Base-by-base conservation (phyloP, 2,113 vertebrate genomes). In the Galeopterus variegatus region DNA sequence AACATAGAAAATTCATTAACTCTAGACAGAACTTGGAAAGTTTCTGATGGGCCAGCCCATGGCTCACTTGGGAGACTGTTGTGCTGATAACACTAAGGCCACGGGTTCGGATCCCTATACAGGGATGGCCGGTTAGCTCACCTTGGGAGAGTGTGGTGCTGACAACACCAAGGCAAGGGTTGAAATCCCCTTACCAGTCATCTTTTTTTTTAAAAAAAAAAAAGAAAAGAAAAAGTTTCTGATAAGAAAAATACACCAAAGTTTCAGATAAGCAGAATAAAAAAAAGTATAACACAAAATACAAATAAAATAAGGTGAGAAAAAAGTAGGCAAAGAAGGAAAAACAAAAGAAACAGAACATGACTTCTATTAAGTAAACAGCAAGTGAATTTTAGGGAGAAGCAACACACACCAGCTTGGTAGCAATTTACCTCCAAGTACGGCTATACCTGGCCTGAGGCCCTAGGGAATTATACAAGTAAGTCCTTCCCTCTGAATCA, bases 271-370 rank as follows among this genome's bases (percentile, higher is more conserved):
- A 93, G 85, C 84, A 94, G 94, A 82, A 87, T 62, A 81, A 91
- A 91, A 88, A 91, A 95, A 75, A 45, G 87, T 23, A 58, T 9
- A 93, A 69, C 67, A 91, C 31, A 95, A 93, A 82, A 86, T 65
- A 81, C 77, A 85, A 95, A 14, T 86, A 10, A 95, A 87, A 58
- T 72, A 79, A 72, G 56, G 50, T 36, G 58, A 13, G 23, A 75
- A 73, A 86, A 48, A 48, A 54, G 9, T n/a, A 95, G 17, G 36
- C 24, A 89, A 92, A 69, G 80, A 93, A 75, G 28, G 28, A 89
- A 62, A 84, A 91, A 77, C 21, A 50, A 93, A 86, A 93, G 58
- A 84, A 93, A 92, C 17, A 48, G 56, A 75, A 36, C 50, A 86
- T 8, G 5, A 36, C 3, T 80, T 65, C 48, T 28, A 85, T 52